Conservation (phyloP, 1,140 invertebrate species). For the Copidosoma floridanum region DNA sequence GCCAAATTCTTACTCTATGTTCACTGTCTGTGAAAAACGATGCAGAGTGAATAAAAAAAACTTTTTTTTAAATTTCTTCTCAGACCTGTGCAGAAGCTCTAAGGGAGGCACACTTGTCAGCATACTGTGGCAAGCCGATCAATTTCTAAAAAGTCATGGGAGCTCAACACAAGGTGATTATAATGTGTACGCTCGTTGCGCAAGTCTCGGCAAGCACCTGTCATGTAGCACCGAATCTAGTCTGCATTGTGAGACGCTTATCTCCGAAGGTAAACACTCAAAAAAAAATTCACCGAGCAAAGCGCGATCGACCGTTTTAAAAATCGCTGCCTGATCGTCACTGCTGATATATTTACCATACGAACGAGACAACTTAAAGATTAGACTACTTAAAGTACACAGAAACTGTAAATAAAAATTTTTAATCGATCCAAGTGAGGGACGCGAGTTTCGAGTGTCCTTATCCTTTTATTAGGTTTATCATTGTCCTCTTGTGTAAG, state of each 20-base stretch:
- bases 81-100: conserved; percentile 97
- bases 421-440: conserved; percentile 34
- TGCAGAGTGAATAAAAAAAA: background rate
- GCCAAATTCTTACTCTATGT: no score
- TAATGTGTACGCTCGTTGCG: no score
- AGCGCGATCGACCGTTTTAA: conserved; percentile 5
- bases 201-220: conserved; percentile 35
- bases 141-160: conserved; percentile 74
- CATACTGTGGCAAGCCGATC: conserved; percentile 96
- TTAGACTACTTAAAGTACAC: conserved; percentile 26
- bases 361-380: conserved; percentile 38
- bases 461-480: conserved; percentile 44
- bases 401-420: conserved; percentile 39
- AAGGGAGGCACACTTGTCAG: conserved; percentile 93
- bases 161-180: no score
- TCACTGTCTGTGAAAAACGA: no score
- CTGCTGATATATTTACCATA: background rate
- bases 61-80: conserved; percentile 47
- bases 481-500: conserved; percentile 35
- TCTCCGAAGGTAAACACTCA: conserved; percentile 29
- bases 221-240: conserved; percentile 44
- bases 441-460: conserved; percentile 18
- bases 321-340: conserved; percentile 23
- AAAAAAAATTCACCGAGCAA: no score
- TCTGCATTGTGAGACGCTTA: conserved; percentile 34